Base-by-base conservation (phyloP, 2,113 vertebrate species). In the Syngnathus floridae region DNA sequence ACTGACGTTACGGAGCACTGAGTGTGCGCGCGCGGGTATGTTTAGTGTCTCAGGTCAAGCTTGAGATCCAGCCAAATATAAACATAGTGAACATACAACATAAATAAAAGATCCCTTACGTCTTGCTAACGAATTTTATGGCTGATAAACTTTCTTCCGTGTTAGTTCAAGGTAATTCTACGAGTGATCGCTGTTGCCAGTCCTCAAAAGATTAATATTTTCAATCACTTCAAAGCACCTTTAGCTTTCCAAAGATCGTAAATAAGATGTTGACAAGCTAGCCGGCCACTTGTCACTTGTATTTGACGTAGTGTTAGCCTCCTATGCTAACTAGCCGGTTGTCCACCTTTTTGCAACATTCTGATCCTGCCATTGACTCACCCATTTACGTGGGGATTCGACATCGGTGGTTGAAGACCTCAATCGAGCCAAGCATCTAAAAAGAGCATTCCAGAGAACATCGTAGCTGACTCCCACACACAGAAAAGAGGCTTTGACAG, bases 361-460 rank as follows among this genome's bases (percentile, higher is more conserved):
- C 4, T 14, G 19, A 35, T 1, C 56, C 5, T 10, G n/a, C 35
- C 0, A 5, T 43, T 0, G 0, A 31, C 19, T 81, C 76, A 88
- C 85, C 87, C 11, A 66, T 65, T 43, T 13, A 31, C 2, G 60
- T 62, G 26, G 31, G 69, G 69, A 14, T 43, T 11, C 38, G 59
- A 55, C 85, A 85, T 85, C 71, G 48, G 63, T 57, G 70, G 14
- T 11, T 9, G 58, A 31, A 71, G 38, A 26, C 3, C n/a, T 22
- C 4, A n/a, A 8, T 40, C 41, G 13, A 48, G 46, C 9, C 26
- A 48, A 17, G 64, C 46, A 60, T 62, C 41, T 31, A 68, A 49
- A 8, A 55, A 62, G 21, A 22, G 35, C 4, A 43, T 61, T 61
- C 9, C 12, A 26, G 35, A 35, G 13, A 4, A 14, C 26, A 35